Conservation (phyloP, 2,797 vertebrate species). For the Myotis daubentonii region DNA sequence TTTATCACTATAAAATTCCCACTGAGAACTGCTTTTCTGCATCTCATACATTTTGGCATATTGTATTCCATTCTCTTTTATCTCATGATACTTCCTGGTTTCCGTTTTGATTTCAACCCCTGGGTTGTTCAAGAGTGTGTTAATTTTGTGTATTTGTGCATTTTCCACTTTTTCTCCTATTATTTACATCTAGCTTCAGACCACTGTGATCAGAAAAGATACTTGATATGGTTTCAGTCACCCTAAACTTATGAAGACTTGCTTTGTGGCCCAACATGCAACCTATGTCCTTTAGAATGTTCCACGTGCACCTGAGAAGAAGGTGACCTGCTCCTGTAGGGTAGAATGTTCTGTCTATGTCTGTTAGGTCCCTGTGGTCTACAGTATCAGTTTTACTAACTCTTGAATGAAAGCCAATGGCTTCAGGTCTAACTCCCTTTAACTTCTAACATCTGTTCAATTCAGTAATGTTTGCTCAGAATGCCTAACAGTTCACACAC, state of each 20-base stretch:
- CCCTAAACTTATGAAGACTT: background rate
- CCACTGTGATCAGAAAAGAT: background rate
- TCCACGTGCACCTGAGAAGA: background rate
- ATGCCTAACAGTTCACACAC: background rate
- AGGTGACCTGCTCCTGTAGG: background rate
- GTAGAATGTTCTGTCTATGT: background rate
- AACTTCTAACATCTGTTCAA: background rate
- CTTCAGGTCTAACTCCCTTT: background rate
- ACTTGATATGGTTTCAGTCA: background rate
- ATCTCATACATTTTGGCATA: background rate
- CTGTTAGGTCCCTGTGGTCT: background rate
- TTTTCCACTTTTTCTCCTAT: background rate
- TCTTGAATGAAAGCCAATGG: background rate
- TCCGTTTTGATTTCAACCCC: background rate
- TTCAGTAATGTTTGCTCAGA: background rate
- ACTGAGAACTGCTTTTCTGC: background rate
- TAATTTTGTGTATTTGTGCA: background rate
- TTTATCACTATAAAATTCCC: too few relatives aligned
- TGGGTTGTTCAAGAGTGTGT: background rate
- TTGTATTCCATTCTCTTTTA: background rate
- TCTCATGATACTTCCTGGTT: background rate
- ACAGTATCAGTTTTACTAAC: background rate
- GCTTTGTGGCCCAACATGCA: background rate
- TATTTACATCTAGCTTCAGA: background rate
- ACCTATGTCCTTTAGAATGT: background rate